Evolutionary conservation across 2,888 invertebrate species (phyloP), one percentile per base, ranked within the genome.

Genomic region (Parthenolecanium corni): DNA sequence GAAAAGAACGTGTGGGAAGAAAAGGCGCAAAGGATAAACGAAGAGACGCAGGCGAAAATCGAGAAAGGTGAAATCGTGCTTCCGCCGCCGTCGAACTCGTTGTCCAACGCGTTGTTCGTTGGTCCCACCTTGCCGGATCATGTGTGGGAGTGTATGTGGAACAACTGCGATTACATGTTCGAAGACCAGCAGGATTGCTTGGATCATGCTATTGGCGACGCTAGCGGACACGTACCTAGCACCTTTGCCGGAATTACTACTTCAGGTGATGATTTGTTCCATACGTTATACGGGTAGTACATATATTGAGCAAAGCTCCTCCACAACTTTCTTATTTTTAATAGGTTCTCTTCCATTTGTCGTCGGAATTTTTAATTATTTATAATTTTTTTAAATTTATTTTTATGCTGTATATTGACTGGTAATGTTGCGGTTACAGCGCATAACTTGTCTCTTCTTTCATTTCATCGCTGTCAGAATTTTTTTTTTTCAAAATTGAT

Each of bases 1-100:
- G 89, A 92, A 68, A 95, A 96, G 73, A 89, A 91, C 74, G 82
- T 82, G 66, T 98, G 94, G 85, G 97, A 98, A 76, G 93, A 94
- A 73, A 81, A 86, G 62, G 97, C 98, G 0, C 82, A 83, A 31
- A 82, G 84, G 70, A 83, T 90, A 73, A 96, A 95, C 71, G 90
- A 90, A 73, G 92, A 93, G 72, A 84, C 83, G 11, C 84, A 57
- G 64, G 67, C 58, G 61, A 64, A 47, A 58, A 31, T 47, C 36
- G 57, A 64, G 36, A 49, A 42, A 20, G 64, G 42, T 2, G 52
- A 42, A n/a, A 16, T 36, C 4, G 25, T 56, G 4, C n/a, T 25
- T 3, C 20, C 49, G 16, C 18, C 49, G 36, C 72, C 74, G 31
- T 72, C 76, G 62, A 76, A 78, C 44, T 70, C 71, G 64, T 69